A percentile compares a stretch with the other conserved stretches of the same genome.
These are phyloP conservation scores for Hoplodrina ambigua DNA, from an alignment of 2,888 invertebrate species.

Conservation along the genomic window DNA sequence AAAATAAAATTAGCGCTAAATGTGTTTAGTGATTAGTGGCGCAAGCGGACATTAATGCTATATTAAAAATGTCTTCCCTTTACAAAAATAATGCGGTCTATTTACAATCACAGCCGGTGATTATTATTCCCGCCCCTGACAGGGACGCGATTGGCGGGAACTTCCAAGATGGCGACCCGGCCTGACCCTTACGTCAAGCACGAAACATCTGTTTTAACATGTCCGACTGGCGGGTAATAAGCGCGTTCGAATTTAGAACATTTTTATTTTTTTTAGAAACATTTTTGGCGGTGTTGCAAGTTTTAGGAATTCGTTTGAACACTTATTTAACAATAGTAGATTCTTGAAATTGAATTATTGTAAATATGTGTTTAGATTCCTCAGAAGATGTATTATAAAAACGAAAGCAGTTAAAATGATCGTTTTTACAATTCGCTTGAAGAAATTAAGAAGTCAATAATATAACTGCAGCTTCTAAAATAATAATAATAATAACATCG, in stretches of 20 bases:
- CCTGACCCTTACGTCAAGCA: conserved; percentile 88
- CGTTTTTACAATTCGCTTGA: not conserved
- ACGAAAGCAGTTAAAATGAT: not conserved
- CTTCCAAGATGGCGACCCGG: conserved; percentile 87
- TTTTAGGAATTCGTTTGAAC: conserved; percentile 8
- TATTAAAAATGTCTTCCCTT: not conserved
- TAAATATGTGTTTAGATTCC: not conserved
- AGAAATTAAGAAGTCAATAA: no score
- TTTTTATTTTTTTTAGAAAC: conserved; percentile 27
- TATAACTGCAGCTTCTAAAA: no score
- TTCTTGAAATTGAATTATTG: not conserved
- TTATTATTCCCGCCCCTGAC: conserved; percentile 85
- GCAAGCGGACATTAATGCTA: no score
- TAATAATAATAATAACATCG: no score
- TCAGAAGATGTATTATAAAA: not conserved
- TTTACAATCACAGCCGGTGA: conserved; percentile 73
- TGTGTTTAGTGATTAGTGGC: no score
- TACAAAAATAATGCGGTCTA: conserved; percentile 49
- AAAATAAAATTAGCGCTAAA: no score
- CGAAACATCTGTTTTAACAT: conserved; percentile 89
- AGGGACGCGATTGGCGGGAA: conserved; percentile 86
- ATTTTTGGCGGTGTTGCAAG: conserved; percentile 37
- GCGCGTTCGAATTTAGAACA: conserved; percentile 74
- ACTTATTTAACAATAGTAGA: not conserved
- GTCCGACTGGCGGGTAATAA: conserved; percentile 86